Conservation (phyloP, 2,888 invertebrate genomes). For the Erannis defoliaria region DNA sequence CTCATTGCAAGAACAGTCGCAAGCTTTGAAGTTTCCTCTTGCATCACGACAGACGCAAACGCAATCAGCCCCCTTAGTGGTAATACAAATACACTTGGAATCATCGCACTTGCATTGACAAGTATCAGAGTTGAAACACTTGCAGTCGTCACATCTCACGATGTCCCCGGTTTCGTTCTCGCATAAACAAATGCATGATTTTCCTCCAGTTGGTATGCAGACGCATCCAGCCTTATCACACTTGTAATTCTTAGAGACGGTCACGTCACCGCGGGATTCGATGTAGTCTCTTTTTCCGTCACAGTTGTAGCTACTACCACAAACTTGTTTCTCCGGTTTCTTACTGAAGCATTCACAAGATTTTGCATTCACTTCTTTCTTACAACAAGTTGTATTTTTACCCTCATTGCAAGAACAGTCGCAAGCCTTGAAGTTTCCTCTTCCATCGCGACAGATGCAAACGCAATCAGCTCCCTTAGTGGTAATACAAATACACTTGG, state of each 20-base stretch:
- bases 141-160: slow-evolving; percentile 50
- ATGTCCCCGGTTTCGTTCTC: slow-evolving; percentile 46
- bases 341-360: background rate
- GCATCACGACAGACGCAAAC: slow-evolving; percentile 40
- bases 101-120: slow-evolving; percentile 35
- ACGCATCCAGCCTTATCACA: slow-evolving; percentile 51
- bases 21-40: slow-evolving; percentile 32
- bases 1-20: slow-evolving; percentile 27
- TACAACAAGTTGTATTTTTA: slow-evolving; percentile 41
- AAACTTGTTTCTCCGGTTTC: background rate
- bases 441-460: slow-evolving; percentile 39
- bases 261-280: slow-evolving; percentile 36
- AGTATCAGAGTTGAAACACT: slow-evolving; percentile 30
- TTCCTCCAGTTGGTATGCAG: slow-evolving; percentile 48
- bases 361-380: slow-evolving; percentile 18
- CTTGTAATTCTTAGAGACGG: slow-evolving; percentile 37
- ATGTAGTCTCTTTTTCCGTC: background rate
- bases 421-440: slow-evolving; percentile 34
- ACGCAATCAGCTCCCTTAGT: slow-evolving; percentile 44
- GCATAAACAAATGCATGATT: slow-evolving; percentile 56
- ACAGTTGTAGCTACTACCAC: slow-evolving; percentile 39
- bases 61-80: slow-evolving; percentile 39
- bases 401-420: slow-evolving; percentile 18
- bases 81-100: slow-evolving; percentile 43
- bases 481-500: slow-evolving; percentile 45